phyloP scores from a whole-genome alignment of 2,113 vertebrate species.

The Leucosticte australis region DNA sequence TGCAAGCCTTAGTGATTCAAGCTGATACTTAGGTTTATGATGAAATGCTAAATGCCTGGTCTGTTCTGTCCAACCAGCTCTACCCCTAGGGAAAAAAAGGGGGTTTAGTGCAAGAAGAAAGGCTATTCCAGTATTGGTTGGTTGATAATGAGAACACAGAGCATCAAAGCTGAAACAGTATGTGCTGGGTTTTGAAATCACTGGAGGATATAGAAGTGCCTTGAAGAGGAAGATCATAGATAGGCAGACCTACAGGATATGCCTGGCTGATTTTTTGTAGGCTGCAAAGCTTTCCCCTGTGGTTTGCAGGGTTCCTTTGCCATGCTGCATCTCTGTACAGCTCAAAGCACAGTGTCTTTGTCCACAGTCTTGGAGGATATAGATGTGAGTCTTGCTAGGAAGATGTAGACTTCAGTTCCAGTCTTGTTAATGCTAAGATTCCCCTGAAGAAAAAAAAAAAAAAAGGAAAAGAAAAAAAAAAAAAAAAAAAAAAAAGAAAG shows the following conservation, averaged over 20 bases:
- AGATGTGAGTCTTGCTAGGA: neutral
- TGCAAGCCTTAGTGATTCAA: slow-evolving; percentile 22
- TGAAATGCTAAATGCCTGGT: slow-evolving; percentile 17
- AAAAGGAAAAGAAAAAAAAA: neutral
- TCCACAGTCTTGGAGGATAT: neutral
- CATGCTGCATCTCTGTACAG: neutral
- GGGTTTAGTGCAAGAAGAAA: slow-evolving; percentile 10
- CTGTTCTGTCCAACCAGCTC: slow-evolving; percentile 17
- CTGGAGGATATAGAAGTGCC: neutral
- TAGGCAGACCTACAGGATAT: neutral
- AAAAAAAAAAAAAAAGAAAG: too few relatives aligned
- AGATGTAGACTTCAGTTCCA: neutral
- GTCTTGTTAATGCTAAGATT: neutral
- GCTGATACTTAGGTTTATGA: slow-evolving; percentile 3
- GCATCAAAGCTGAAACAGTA: slow-evolving; percentile 21
- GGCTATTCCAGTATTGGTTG: neutral
- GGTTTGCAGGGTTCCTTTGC: neutral
- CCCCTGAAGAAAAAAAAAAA: neutral
- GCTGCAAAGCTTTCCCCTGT: neutral
- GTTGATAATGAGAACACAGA: neutral
- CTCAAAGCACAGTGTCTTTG: rapidly evolving
- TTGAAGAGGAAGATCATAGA: slow-evolving; percentile 15
- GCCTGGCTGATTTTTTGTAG: neutral
- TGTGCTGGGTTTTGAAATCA: slow-evolving; percentile 34
- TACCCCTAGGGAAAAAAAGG: neutral